Evolutionary conservation across 2,888 invertebrate genomes (phyloP), one percentile per base, ranked within the genome.

Genomic region (Syritta pipiens): DNA sequence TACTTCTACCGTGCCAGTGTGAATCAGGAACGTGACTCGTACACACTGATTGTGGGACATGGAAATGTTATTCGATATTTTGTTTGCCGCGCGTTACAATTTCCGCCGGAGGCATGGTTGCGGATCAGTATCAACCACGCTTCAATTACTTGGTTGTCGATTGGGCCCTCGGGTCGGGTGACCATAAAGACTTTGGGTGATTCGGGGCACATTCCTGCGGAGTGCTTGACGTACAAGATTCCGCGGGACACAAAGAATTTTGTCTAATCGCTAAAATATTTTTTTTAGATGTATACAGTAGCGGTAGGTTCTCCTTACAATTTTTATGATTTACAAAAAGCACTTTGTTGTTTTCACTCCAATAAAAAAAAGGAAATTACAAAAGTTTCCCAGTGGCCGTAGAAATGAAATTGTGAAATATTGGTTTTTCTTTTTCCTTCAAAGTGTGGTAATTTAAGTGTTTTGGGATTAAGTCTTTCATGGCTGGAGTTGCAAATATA

Each of bases 61-160:
- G 98, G 96, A 2, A 99, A 99, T 89, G 99, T 99, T 17, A 99
- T 99, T 84, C 91, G 98, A 42, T 99, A 96, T 89, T 96, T 96
- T 86, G 93, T 96, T n/a, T 96, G 96, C 91, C 92, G 99, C 86
- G 98, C 97, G 0, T 90, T 99, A 35, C 99, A 99, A 88, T 95
- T 99, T 85, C 98, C 98, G 0, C 95, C 98, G 0, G 98, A 99
- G 89, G 99, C 95, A 1, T 99, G 99, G 99, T 90, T 99, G 7
- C 92, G 99, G 68, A 93, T 99, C 85, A 94, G 94, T 7, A 90
- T 99, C 24, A 95, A 96, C 88, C 96, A 99, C 88, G 96, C 94
- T 19, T 97, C 97, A 79, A 94, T 99, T 77, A 98, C 98, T 0
- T 96, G 96, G 95, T 85, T 99, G 1, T 92, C 93, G 1, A 95